These are phyloP conservation scores for Drosophila melanosoma DNA, from an alignment of 2,888 invertebrate genomes.

Conservation along the genomic window DNA sequence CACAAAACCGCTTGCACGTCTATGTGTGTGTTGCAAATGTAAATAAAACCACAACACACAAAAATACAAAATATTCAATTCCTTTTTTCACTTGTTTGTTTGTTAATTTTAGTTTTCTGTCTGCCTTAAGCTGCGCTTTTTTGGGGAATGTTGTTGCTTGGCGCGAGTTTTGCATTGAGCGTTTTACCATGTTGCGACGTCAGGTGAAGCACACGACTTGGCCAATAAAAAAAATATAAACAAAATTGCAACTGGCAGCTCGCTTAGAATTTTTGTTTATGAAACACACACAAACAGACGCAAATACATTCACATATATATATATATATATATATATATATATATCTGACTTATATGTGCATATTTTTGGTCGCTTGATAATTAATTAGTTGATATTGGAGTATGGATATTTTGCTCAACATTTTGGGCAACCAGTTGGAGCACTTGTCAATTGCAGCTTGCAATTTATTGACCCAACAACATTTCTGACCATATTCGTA, in stretches of 20 bases:
- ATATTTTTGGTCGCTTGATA: conserved; percentile 61
- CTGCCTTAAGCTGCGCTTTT: conserved; percentile 26
- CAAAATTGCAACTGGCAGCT: conserved; percentile 49
- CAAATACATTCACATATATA: not conserved
- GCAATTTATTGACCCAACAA: conserved; percentile 35
- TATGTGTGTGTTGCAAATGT: conserved; percentile 56
- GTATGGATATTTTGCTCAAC: conserved; percentile 39
- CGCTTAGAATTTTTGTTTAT: conserved; percentile 64
- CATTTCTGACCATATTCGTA: conserved; percentile 22
- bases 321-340: not conserved
- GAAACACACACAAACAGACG: conserved; percentile 41
- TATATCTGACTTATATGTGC: not conserved
- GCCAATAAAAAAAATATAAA: conserved; percentile 14
- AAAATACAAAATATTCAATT: conserved; percentile 63
- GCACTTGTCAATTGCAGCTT: conserved; percentile 57
- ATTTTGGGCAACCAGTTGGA: conserved; percentile 62
- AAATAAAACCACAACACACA: conserved; percentile 62
- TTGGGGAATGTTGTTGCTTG: conserved; percentile 70
- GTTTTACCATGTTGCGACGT: conserved; percentile 72
- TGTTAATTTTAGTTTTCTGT: conserved; percentile 33
- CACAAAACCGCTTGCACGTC: conserved; percentile 65
- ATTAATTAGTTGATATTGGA: conserved; percentile 73
- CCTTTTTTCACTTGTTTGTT: conserved; percentile 28
- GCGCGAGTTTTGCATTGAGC: conserved; percentile 68
- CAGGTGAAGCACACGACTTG: conserved; percentile 67